Conservation (phyloP, 1,140 invertebrate genomes). For the Acromyrmex heyeri region DNA sequence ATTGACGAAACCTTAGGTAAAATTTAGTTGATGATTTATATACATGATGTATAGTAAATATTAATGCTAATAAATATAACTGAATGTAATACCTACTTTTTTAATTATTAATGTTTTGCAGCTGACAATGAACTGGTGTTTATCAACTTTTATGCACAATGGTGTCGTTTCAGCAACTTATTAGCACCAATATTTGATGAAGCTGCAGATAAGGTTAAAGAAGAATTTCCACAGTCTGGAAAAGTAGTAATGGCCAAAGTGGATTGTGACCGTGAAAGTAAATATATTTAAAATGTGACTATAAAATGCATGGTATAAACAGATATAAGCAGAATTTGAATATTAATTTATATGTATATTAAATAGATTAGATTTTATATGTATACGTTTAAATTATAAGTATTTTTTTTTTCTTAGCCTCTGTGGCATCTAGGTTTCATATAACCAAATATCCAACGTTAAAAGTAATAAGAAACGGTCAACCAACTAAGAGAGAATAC, state of each 20-base stretch:
- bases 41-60: background rate
- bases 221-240: constrained; percentile 93
- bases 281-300: constrained; percentile 76
- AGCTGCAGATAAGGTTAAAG: constrained; percentile 94
- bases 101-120: constrained; percentile 87
- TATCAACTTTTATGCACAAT: constrained; percentile 99
- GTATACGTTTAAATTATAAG: background rate
- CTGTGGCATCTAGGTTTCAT: constrained; percentile 95
- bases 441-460: constrained; percentile 99
- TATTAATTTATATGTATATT: background rate
- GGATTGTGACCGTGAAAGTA: constrained; percentile 97
- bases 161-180: constrained; percentile 98
- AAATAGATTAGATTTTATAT: background rate
- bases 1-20: constrained; percentile 94
- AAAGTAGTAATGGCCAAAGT: constrained; percentile 98
- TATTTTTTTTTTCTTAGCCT: constrained; percentile 86
- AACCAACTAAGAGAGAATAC: constrained; percentile 97
- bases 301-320: background rate
- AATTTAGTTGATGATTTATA: constrained; percentile 45
- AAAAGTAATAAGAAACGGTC: constrained; percentile 98
- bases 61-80: background rate
- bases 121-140: constrained; percentile 98
- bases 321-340: background rate
- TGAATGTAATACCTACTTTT: background rate
- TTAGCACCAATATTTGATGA: constrained; percentile 99